These are phyloP conservation scores for Eristalis tenax DNA, from an alignment of 2,888 invertebrate genomes.

Conservation along the genomic window DNA sequence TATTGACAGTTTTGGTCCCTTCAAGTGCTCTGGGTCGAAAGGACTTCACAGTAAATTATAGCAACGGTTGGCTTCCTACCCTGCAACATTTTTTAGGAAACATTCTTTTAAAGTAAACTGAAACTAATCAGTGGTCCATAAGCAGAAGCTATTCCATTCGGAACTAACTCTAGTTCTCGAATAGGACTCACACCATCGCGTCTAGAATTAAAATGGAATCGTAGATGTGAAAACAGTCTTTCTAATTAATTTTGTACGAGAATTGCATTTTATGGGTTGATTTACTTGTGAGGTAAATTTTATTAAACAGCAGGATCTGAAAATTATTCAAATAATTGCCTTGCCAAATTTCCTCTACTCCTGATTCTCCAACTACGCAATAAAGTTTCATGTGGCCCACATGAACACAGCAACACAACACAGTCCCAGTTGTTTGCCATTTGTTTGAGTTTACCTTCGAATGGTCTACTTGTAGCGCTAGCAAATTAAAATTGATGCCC, in stretches of 20 bases:
- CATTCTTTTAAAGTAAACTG: too few species aligned
- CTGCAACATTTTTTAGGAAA: background rate
- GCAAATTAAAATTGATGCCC: background rate
- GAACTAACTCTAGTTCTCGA: too few species aligned
- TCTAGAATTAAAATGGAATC: background rate
- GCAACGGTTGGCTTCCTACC: background rate
- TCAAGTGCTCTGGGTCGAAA: background rate
- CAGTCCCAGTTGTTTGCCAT: too few species aligned
- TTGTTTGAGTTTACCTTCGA: too few species aligned
- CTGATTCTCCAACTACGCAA: background rate
- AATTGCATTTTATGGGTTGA: background rate
- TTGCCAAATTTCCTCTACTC: background rate
- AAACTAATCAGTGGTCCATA: too few species aligned
- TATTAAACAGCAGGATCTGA: background rate
- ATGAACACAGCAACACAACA: too few species aligned
- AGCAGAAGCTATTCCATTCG: too few species aligned
- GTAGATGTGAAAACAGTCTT: background rate
- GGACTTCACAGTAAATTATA: background rate
- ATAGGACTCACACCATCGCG: background rate
- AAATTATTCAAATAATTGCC: background rate
- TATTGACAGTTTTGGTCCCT: background rate
- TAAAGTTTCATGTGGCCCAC: background rate
- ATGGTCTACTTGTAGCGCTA: background rate
- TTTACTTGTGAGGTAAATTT: background rate
- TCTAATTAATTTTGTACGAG: background rate